phyloP scores from a whole-genome alignment of 2,113 vertebrate species.

The Dasyurus viverrinus region DNA sequence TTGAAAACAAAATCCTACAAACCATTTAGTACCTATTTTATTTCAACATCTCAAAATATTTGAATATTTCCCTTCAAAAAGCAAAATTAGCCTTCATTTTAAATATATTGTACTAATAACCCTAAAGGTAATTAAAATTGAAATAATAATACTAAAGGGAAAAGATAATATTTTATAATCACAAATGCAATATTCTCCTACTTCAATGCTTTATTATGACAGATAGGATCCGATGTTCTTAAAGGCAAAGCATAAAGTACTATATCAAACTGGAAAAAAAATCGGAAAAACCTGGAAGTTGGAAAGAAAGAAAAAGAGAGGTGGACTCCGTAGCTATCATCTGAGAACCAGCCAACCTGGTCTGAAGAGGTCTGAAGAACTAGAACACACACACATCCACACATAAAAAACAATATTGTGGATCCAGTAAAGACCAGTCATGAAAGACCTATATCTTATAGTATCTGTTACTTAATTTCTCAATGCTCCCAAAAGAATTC shows the following conservation, averaged over 20 bases:
- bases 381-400: background rate
- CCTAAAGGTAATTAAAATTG: background rate
- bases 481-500: no score
- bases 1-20: constrained; percentile 4
- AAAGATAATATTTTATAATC: constrained; percentile 8
- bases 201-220: background rate
- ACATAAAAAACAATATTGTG: background rate
- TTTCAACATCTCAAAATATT: background rate
- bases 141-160: constrained; percentile 6
- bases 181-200: background rate
- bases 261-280: background rate
- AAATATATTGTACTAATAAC: constrained; percentile 30
- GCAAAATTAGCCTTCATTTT: background rate
- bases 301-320: background rate
- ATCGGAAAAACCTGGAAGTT: no score
- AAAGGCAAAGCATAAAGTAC: background rate
- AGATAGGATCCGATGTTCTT: background rate
- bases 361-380: background rate
- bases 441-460: background rate
- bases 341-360: background rate
- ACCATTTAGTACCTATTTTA: background rate
- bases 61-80: constrained; percentile 34
- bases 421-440: background rate
- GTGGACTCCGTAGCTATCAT: background rate
- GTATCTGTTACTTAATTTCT: background rate